phyloP scores from a whole-genome alignment of 2,888 invertebrate genomes.

The Hypsopygia costalis region DNA sequence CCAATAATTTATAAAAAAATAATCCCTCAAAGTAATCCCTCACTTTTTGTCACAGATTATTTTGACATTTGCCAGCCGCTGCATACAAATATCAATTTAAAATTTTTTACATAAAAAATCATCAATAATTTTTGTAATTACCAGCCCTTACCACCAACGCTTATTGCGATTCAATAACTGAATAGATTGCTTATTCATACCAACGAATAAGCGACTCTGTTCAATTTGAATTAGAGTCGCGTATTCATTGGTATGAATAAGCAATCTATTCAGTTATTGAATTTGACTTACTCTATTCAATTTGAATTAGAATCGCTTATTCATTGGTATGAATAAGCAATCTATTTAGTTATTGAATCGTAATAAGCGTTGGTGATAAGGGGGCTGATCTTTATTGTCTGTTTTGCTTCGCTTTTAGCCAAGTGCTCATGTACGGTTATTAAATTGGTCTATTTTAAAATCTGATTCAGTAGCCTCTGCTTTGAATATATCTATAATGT shows the following conservation, averaged over 20 bases:
- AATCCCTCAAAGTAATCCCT: neutral
- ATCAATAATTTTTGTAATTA: neutral
- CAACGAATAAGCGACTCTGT: no score
- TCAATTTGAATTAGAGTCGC: no score
- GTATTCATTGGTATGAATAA: no score
- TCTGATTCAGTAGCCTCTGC: conserved; percentile 7
- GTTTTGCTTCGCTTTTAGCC: conserved; percentile 6
- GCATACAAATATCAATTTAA: neutral
- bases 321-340: no score
- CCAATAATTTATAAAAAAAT: neutral
- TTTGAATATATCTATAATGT: conserved; percentile 6
- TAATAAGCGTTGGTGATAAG: no score
- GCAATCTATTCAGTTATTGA: no score
- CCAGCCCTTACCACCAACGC: neutral
- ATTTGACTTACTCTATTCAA: no score
- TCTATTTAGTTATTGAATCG: no score
- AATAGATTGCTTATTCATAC: no score
- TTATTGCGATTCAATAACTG: no score
- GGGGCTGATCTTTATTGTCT: neutral
- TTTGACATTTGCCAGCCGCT: neutral
- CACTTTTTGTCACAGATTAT: neutral
- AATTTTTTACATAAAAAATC: neutral
- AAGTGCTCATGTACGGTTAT: conserved; percentile 8
- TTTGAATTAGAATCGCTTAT: no score
- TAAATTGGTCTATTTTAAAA: conserved; percentile 8